Base-by-base conservation (phyloP, 2,797 vertebrate genomes). In the Etheostoma nigrum region DNA sequence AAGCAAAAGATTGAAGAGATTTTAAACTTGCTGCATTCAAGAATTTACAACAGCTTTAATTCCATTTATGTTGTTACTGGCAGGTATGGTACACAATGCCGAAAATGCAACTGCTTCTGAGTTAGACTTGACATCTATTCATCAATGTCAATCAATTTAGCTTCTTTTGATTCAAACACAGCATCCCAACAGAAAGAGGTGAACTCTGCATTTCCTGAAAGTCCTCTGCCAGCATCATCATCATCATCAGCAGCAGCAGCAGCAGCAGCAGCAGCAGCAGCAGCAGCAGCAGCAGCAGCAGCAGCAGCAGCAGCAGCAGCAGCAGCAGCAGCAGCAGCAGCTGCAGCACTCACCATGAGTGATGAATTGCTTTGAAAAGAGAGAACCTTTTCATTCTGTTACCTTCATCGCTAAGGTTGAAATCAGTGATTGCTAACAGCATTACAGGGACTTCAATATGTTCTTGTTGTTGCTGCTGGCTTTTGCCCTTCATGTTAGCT, bases 301-400 rank as follows among this genome's bases (percentile, higher is more conserved):
- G 51, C 21, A 59, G 67, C n/a, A 57, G 30, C 51, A 21, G 59
- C 16, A 52, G 51, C n/a, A n/a, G n/a, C n/a, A n/a, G n/a, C n/a
- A n/a, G n/a, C n/a, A n/a, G n/a, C 51, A 21, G 59, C 16, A 59
- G 51, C 21, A 59, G 67, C n/a, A 57, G 30, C 51, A 21, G 59
- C 16, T 52, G 51, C 21, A 59, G 67, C 23, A 57, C 70, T 68
- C 33, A 19, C 44, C 19, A 42, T 10, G 0, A 61, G 30, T 85
- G 67, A 87, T 58, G 18, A 67, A 83, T 64, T 64, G 25, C 68
- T 30, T 52, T 57, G 36, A 70, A 73, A 64, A 68, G 25, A 1
- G 44, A 33, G 1, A 65, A 68, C 27, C n/a, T 72, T 44, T 82
- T 60, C 25, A 53, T 69, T 60, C 0, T 65, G 51, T 62, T 59